Base-by-base conservation (phyloP, 2,888 invertebrate genomes). In the Silvanus unidentatus region DNA sequence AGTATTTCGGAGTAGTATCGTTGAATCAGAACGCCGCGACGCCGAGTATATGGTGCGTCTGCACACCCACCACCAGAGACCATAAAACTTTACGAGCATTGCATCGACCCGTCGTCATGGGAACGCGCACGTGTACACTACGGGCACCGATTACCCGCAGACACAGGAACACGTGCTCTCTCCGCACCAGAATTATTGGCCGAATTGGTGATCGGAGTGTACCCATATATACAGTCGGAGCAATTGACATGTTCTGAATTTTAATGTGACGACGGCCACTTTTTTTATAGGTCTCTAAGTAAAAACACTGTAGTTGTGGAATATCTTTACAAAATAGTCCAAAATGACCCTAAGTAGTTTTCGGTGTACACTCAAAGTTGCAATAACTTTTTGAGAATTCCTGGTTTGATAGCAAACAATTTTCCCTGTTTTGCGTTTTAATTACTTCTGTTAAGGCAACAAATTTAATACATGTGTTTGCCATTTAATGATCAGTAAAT, bases 21-120 rank as follows among this genome's bases (percentile, higher is more conserved):
- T 62, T 61, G 64, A 65, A 64, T 64, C 65, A 62, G 62, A 15
- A 53, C 62, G 65, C 62, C 65, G 67, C 62, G 67, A 62, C 65
- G 66, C 62, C 63, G 57, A 62, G 58, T 66, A 66, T 65, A n/a
- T n/a, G n/a, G 64, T 65, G 63, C 64, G 63, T 62, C 65, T 64
- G 37, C 12, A 37, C 35, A 11, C 8, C n/a, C n/a, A 32, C 60
- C 64, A 59, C 62, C 60, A 58, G 63, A 61, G 65, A 62, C 68
- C 69, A 70, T 72, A 72, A 72, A 72, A 72, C 69, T 72, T 72
- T 71, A 72, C 67, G 70, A 66, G 66, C 67, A 65, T 68, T 52
- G 66, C 70, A 71, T 71, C 71, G 72, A 71, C 70, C 72, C 70
- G 71, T 71, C 62, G 64, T 68, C 60, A 48, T 56, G 65, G 68